phyloP scores from a whole-genome alignment of 2,888 invertebrate species.

The Cryptocephalus primarius region DNA sequence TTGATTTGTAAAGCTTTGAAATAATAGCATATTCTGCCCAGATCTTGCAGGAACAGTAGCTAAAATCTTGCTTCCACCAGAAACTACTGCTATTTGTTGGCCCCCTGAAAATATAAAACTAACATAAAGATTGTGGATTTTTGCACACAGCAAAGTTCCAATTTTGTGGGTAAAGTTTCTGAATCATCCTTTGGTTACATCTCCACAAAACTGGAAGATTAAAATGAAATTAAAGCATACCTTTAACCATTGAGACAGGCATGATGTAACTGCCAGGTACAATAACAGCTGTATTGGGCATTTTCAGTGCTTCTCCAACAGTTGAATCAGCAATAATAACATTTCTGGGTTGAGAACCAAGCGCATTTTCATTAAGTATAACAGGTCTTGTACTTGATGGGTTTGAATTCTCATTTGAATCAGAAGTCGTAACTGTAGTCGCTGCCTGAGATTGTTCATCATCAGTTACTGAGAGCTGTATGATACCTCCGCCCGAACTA shows the following conservation, averaged over 20 bases:
- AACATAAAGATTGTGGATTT: slow-evolving; percentile 1
- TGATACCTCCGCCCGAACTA: slow-evolving; percentile 57
- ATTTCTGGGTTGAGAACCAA: slow-evolving; percentile 40
- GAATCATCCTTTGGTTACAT: no score
- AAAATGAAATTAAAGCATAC: slow-evolving; percentile 6
- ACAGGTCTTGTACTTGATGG: slow-evolving; percentile 25
- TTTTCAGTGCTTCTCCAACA: slow-evolving; percentile 53
- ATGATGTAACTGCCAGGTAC: slow-evolving; percentile 64
- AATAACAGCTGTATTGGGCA: slow-evolving; percentile 54
- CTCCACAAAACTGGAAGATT: neutral
- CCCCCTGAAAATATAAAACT: slow-evolving; percentile 32
- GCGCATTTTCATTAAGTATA: slow-evolving; percentile 28
- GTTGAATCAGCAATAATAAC: slow-evolving; percentile 48
- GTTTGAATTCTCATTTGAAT: slow-evolving; percentile 33
- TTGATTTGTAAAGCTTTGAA: slow-evolving; percentile 57
- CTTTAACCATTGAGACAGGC: slow-evolving; percentile 61
- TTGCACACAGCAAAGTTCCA: neutral
- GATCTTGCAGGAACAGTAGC: slow-evolving; percentile 42
- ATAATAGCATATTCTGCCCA: slow-evolving; percentile 50
- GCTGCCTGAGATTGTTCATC: slow-evolving; percentile 41
- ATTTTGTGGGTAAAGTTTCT: no score
- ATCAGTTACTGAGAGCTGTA: slow-evolving; percentile 43
- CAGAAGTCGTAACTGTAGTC: slow-evolving; percentile 29
- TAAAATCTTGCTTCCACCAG: slow-evolving; percentile 51
- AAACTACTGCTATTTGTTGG: slow-evolving; percentile 62